These are phyloP conservation scores for Drosophila lowei DNA, from an alignment of 1,140 invertebrate genomes.

Conservation along the genomic window DNA sequence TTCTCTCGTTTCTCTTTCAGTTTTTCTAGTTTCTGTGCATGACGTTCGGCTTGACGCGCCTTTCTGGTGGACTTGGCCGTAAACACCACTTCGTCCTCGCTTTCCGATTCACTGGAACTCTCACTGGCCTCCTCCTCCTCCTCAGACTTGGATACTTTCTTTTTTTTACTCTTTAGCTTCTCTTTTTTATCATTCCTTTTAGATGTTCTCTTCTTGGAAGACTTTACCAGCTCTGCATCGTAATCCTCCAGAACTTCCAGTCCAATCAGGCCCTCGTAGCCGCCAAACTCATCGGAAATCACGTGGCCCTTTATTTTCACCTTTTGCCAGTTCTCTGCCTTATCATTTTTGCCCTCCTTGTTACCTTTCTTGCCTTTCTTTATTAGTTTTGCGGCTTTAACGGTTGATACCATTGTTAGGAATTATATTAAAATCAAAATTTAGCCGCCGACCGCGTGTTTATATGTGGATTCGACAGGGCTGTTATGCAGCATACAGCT, in stretches of 20 bases:
- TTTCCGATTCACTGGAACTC: conserved; percentile 47
- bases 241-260: conserved; percentile 80
- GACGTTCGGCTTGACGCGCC: conserved; percentile 53
- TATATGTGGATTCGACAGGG: conserved; percentile 50
- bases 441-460: conserved; percentile 55
- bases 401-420: conserved; percentile 16
- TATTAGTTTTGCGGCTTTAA: conserved; percentile 23
- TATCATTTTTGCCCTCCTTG: conserved; percentile 1
- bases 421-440: conserved; percentile 4
- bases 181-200: neutral
- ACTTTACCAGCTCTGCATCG: conserved; percentile 61
- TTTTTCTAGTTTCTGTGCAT: conserved; percentile 53
- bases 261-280: conserved; percentile 78
- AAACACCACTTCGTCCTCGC: conserved; percentile 14
- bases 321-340: conserved; percentile 69
- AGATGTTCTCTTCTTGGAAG: conserved; percentile 33
- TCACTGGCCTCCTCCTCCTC: conserved; percentile 41
- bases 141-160: conserved; percentile 32
- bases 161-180: conserved; percentile 25
- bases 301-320: conserved; percentile 81
- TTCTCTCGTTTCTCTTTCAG: conserved; percentile 60
- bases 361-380: neutral
- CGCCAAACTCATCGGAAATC: conserved; percentile 70
- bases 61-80: conserved; percentile 41
- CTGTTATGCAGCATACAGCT: conserved; percentile 5